Evolutionary conservation across 2,797 vertebrate genomes (phyloP).

Genomic region (Leucoraja ocellata): DNA sequence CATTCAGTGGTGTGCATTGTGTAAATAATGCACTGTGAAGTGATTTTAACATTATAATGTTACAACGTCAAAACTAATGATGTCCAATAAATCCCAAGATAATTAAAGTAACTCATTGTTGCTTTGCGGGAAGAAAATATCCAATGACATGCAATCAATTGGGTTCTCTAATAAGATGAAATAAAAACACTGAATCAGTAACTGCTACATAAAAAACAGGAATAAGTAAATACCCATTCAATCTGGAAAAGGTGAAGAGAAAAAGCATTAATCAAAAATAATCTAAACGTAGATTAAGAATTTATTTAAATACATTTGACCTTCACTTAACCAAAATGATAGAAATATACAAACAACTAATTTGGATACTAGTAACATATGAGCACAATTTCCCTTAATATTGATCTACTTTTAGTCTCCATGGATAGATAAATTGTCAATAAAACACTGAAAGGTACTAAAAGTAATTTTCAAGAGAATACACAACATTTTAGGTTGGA

Average conservation of each 20-base stretch:
- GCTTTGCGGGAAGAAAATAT: constrained; percentile 50
- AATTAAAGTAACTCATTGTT: constrained; percentile 50
- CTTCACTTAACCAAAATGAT: neutral
- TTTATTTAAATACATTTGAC: neutral
- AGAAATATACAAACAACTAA: neutral
- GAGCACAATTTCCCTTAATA: neutral
- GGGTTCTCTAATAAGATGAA: constrained; percentile 51
- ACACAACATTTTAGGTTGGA: constrained; percentile 3
- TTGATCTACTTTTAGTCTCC: neutral
- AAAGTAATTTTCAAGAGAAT: neutral
- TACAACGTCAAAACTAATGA: constrained; percentile 13
- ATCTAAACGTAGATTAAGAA: neutral
- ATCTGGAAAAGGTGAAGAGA: neutral
- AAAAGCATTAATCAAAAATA: neutral
- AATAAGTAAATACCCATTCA: constrained; percentile 11
- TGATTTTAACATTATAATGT: neutral
- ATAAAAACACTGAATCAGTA: constrained; percentile 55
- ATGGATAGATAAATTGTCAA: neutral
- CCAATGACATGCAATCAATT: constrained; percentile 53
- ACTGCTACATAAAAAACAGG: constrained; percentile 40
- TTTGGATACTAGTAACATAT: constrained; percentile 6
- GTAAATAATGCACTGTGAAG: constrained; percentile 27
- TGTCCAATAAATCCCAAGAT: constrained; percentile 1
- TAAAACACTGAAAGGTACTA: constrained; percentile 10
- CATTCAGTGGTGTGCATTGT: neutral